Conservation (phyloP, 2,888 invertebrate genomes). For the Drosophila anomalata region DNA sequence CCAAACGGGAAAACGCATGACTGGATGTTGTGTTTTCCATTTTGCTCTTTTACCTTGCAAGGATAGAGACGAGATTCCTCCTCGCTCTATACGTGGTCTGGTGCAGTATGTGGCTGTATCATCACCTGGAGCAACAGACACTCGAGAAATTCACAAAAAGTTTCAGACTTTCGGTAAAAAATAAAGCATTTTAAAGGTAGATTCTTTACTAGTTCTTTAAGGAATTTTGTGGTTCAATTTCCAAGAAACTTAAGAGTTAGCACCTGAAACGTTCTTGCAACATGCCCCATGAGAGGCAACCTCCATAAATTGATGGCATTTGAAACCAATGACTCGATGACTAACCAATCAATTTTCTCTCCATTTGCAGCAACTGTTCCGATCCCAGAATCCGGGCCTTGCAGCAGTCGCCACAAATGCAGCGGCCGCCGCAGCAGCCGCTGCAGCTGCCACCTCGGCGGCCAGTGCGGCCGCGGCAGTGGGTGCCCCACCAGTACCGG, state of each 20-base stretch:
- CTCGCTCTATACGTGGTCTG: slow-evolving; percentile 25
- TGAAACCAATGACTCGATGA: neutral
- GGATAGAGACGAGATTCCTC: neutral
- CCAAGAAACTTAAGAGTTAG: neutral
- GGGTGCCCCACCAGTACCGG: slow-evolving; percentile 74
- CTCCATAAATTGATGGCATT: neutral
- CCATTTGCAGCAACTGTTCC: slow-evolving; percentile 91
- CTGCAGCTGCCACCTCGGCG: slow-evolving; percentile 84
- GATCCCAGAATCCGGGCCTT: slow-evolving; percentile 92
- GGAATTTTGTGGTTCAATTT: neutral
- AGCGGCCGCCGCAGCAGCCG: slow-evolving; percentile 81
- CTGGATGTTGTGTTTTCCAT: slow-evolving; percentile 44
- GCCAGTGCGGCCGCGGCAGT: slow-evolving; percentile 82
- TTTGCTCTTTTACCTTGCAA: neutral
- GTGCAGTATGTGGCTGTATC: slow-evolving; percentile 58
- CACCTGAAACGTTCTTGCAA: slow-evolving; percentile 17
- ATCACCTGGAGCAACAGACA: slow-evolving; percentile 53
- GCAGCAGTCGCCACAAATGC: slow-evolving; percentile 85
- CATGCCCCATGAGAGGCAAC: neutral
- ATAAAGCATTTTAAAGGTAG: neutral
- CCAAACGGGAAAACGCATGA: slow-evolving; percentile 61
- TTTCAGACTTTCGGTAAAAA: neutral
- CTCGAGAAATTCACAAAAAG: slow-evolving; percentile 8
- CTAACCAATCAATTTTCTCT: slow-evolving; percentile 16
- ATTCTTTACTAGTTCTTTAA: neutral